A percentile compares a stretch with the other conserved stretches of the same genome.
These are phyloP conservation scores for Epinephelus moara DNA, from an alignment of 2,113 vertebrate species.

Conservation along the genomic window DNA sequence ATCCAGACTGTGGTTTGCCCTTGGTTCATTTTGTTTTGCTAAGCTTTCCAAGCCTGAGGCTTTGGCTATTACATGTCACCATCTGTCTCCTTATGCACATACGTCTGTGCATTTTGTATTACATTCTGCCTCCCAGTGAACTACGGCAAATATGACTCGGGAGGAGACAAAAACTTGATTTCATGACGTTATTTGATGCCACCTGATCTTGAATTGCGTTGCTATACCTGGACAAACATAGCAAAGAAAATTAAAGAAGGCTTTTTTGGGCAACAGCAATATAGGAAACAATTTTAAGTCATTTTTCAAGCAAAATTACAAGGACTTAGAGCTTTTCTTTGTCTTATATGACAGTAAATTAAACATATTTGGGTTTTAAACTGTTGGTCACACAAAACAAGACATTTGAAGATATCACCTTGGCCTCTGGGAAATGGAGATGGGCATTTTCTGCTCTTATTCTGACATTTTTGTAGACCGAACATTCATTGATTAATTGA, in stretches of 20 bases:
- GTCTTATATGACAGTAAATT: too few relatives aligned
- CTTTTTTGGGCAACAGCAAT: neutral
- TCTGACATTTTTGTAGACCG: neutral
- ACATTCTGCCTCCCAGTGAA: constrained; percentile 23
- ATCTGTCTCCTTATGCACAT: constrained; percentile 67
- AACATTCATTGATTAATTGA: neutral
- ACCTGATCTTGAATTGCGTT: neutral
- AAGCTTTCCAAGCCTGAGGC: constrained; percentile 58
- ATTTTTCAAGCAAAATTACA: neutral
- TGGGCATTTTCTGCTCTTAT: too few relatives aligned
- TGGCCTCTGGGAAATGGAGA: too few relatives aligned
- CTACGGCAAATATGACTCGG: constrained; percentile 11
- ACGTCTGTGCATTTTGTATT: constrained; percentile 42
- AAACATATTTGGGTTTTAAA: too few relatives aligned
- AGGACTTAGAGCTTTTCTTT: too few relatives aligned
- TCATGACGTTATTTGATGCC: neutral
- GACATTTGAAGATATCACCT: too few relatives aligned
- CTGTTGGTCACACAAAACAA: too few relatives aligned
- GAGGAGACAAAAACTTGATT: neutral
- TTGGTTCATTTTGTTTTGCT: constrained; percentile 55
- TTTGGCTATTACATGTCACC: constrained; percentile 63
- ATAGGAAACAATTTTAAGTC: too few relatives aligned
- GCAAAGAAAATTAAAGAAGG: neutral
- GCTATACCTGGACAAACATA: neutral
- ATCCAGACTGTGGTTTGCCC: constrained; percentile 48